phyloP scores from a whole-genome alignment of 2,797 vertebrate genomes.

The Pseudochaenichthys georgianus region DNA sequence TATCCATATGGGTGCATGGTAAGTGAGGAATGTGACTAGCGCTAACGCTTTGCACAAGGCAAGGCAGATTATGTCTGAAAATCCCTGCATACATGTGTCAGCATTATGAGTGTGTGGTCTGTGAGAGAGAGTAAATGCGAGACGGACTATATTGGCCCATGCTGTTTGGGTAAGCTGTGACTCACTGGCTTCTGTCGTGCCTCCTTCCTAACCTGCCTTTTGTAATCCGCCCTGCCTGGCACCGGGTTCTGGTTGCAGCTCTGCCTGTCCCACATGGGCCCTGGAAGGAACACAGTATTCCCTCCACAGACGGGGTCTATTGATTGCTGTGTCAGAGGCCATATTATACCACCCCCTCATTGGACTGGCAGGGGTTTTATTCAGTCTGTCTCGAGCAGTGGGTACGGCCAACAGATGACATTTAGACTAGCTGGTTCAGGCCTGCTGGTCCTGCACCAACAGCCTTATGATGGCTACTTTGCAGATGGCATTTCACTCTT shows the following conservation, averaged over 20 bases:
- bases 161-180: slow-evolving; percentile 63
- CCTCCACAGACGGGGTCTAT: slow-evolving; percentile 78
- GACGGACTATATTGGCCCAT: slow-evolving; percentile 38
- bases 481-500: slow-evolving; percentile 80
- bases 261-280: slow-evolving; percentile 55
- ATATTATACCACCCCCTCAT: slow-evolving; percentile 68
- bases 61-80: slow-evolving; percentile 57
- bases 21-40: slow-evolving; percentile 15
- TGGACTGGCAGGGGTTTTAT: slow-evolving; percentile 67
- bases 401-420: slow-evolving; percentile 75
- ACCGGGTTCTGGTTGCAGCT: slow-evolving; percentile 64
- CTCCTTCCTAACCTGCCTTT: slow-evolving; percentile 44
- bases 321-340: slow-evolving; percentile 82
- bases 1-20: neutral
- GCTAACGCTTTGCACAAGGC: slow-evolving; percentile 38
- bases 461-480: slow-evolving; percentile 80
- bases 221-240: slow-evolving; percentile 60
- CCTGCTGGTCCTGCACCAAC: slow-evolving; percentile 63
- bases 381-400: slow-evolving; percentile 48
- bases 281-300: slow-evolving; percentile 68
- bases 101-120: slow-evolving; percentile 43
- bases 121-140: slow-evolving; percentile 22
- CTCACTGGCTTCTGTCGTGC: slow-evolving; percentile 43
- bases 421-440: slow-evolving; percentile 69
- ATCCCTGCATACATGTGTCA: slow-evolving; percentile 60